These are phyloP conservation scores for Sturnira hondurensis DNA, from an alignment of 2,113 vertebrate species.

Conservation along the genomic window DNA sequence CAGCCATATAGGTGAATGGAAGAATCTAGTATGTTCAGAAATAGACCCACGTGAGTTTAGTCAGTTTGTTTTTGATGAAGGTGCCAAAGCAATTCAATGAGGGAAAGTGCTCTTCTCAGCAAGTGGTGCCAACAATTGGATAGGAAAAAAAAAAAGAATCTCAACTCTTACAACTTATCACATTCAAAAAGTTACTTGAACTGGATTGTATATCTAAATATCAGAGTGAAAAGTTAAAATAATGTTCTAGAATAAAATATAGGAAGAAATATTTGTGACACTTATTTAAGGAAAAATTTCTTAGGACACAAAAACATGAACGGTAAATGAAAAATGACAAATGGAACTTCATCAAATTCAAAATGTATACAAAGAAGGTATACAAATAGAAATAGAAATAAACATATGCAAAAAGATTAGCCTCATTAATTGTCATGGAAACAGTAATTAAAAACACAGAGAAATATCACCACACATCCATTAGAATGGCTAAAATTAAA, in stretches of 20 bases:
- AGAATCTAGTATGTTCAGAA: not conserved
- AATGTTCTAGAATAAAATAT: not conserved
- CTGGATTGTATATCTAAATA: not conserved
- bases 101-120: not conserved
- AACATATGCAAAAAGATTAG: not conserved
- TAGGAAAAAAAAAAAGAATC: not conserved
- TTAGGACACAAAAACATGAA: not conserved
- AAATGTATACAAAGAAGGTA: not conserved
- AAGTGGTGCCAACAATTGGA: not conserved
- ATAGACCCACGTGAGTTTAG: not conserved
- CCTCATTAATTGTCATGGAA: not conserved
- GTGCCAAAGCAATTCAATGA: not conserved
- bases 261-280: not conserved
- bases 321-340: not conserved
- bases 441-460: not conserved
- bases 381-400: not conserved
- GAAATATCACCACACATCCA: not conserved
- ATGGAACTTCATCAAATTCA: not conserved
- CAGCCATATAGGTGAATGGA: not conserved
- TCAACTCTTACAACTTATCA: not conserved
- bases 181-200: not conserved
- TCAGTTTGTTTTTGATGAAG: not conserved
- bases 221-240: not conserved
- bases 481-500: not conserved
- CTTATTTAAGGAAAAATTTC: not conserved